Evolutionary conservation across 1,140 invertebrate genomes (phyloP), one percentile per base, ranked within the genome.

Genomic region (Trigoniulus corallinus): DNA sequence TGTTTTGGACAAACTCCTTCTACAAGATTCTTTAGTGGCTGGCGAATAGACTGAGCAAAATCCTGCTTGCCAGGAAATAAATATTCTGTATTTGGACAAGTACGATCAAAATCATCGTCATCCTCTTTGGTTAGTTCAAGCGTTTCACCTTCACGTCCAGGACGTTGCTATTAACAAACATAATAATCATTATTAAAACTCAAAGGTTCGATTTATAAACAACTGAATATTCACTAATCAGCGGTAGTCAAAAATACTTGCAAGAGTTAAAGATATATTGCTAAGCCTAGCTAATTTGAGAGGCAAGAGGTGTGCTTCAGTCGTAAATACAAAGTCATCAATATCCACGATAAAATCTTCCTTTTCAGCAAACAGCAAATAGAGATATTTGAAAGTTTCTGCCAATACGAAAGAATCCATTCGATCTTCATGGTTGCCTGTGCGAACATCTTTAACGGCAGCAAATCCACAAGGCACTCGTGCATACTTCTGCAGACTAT

Each of bases 371-470:
- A 97, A 98, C 50, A 98, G 68, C 59, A 98, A 74, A 67, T 83
- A 98, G 4, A 98, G 70, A 67, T 98, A 98, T 67, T 98, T 98
- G 56, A 98, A 88, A 1, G 94, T 98, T 71, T 98, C 94, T 0
- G 94, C 87, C 0, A 98, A 70, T 1, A 98, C 89, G 72, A 94
- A 98, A 0, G 91, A 96, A 63, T 98, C 94, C 92, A 98, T 95
- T 57, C 92, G 77, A 62, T 95, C 89, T 64, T 93, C 88, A 59
- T 88, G 86, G 45, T 80, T 77, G 25, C 84, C 77, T 1, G 88
- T 94, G 43, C 91, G 74, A 1, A 97, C 86, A 72, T 98, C 92
- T 61, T 89, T 94, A 3, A 98, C 86, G 21, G 92, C 89, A 13
- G 95, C 94, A 71, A 92, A 98, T 12, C 78, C 95, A 68, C 94